Base-by-base conservation (phyloP, 2,113 vertebrate genomes). In the Mobula birostris region DNA sequence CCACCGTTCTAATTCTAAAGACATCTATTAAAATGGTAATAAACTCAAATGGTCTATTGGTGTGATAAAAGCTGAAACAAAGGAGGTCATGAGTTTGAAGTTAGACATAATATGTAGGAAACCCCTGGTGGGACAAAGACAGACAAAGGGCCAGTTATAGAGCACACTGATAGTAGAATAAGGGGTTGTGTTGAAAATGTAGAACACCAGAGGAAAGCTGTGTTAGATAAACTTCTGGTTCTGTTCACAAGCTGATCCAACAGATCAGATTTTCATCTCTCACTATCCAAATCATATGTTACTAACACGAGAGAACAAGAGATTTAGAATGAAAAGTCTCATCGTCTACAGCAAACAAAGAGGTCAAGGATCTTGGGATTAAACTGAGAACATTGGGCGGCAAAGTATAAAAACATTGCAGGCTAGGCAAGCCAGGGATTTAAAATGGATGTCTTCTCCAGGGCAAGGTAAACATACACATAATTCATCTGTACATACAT, bases 1-100 rank as follows among this genome's bases (percentile, higher is more conserved):
- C 95, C 95, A 95, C 95, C 66, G 95, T 96, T 94, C 94, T 94
- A 95, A 94, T 94, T 94, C 94, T 68, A 68, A 95, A 94, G 78
- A 94, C n/a, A 94, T 68, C 96, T 95, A 96, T 97, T 97, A 95
- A 95, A 95, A 96, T 96, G 94, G 94, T 96, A 95, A 96, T 96
- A 96, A 92, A 92, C 17, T 95, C 95, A 94, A 58, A 36, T 32
- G 77, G 74, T 80, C 29, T 94, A 95, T 90, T 94, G 94, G 94
- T 94, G 95, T 87, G 56, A 87, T 87, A 87, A 87, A 87, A 87
- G 83, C 88, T 92, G 88, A 92, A 92, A 92, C 88, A 92, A 72
- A 92, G 88, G 83, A 87, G 83, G 83, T 87, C 58, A 56, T 87
- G 29, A 32, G 19, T 72, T 92, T 92, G 88, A 32, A 92, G 63